Conservation (phyloP, 2,888 invertebrate species). For the Apamea crenata region DNA sequence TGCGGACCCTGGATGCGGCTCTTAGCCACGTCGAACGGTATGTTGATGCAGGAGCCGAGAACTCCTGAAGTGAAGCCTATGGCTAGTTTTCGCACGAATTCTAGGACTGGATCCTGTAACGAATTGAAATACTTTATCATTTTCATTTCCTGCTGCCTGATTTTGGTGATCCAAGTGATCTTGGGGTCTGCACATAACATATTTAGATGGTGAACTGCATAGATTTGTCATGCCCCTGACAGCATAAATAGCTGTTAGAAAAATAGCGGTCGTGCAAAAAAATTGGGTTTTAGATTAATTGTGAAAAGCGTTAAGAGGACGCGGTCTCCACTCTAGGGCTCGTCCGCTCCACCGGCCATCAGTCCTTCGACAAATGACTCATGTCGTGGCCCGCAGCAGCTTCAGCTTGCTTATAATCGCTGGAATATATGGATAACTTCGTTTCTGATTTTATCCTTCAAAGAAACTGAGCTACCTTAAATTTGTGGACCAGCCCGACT, state of each 20-base stretch:
- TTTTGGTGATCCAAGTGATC: background rate
- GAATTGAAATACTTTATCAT: constrained; percentile 27
- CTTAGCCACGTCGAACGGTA: constrained; percentile 99
- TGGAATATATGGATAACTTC: no score
- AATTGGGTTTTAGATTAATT: background rate
- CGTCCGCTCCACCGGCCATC: no score
- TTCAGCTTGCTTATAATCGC: no score
- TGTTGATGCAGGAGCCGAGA: constrained; percentile 96
- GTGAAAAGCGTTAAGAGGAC: background rate
- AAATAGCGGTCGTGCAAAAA: background rate
- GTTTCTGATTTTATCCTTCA: no score
- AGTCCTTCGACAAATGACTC: no score
- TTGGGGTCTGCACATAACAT: background rate
- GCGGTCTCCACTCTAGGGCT: no score
- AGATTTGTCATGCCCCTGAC: background rate
- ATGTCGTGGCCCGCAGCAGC: no score
- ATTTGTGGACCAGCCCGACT: no score
- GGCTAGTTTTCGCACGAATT: constrained; percentile 93
- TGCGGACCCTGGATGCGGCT: constrained; percentile 98
- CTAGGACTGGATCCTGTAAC: constrained; percentile 92
- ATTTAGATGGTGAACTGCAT: background rate
- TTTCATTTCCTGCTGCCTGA: background rate
- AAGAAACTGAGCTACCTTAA: no score
- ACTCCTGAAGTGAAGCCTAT: constrained; percentile 97
- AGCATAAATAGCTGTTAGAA: background rate